Percentiles rank a stretch among this genome's conserved stretches.
Evolutionary conservation across 1,140 invertebrate species (phyloP).

Genomic region (Macrobrachium nipponense): DNA sequence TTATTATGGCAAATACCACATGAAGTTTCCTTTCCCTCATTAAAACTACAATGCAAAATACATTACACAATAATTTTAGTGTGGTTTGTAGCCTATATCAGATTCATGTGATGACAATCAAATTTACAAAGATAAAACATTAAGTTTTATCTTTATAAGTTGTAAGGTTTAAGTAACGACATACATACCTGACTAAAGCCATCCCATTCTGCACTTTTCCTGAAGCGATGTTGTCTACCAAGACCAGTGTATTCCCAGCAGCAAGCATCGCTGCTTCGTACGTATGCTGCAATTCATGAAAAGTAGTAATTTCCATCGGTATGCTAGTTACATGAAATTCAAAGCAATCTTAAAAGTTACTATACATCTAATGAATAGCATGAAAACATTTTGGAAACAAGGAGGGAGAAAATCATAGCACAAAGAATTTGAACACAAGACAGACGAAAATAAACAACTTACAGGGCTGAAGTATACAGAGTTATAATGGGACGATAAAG

Average conservation of each 20-base stretch:
- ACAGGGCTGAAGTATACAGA: constrained; percentile 89
- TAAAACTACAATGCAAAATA: too few species aligned
- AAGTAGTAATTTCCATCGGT: neutral
- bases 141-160: neutral
- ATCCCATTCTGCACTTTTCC: constrained; percentile 86
- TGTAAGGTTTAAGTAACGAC: neutral
- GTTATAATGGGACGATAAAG: constrained; percentile 83
- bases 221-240: constrained; percentile 80
- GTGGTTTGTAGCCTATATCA: too few species aligned
- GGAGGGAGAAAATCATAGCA: neutral
- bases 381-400: neutral
- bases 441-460: constrained; percentile 65
- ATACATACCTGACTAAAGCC: constrained; percentile 76
- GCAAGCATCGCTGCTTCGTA: constrained; percentile 82
- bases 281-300: constrained; percentile 76
- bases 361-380: too few species aligned
- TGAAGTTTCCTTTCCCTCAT: too few species aligned
- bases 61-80: too few species aligned
- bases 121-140: neutral
- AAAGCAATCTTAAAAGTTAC: too few species aligned
- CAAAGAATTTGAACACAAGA: neutral
- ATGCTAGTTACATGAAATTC: neutral
- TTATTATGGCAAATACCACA: too few species aligned
- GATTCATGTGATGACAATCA: neutral
- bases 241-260: constrained; percentile 83